phyloP scores from a whole-genome alignment of 2,888 invertebrate genomes.

The Brassicogethes aeneus region DNA sequence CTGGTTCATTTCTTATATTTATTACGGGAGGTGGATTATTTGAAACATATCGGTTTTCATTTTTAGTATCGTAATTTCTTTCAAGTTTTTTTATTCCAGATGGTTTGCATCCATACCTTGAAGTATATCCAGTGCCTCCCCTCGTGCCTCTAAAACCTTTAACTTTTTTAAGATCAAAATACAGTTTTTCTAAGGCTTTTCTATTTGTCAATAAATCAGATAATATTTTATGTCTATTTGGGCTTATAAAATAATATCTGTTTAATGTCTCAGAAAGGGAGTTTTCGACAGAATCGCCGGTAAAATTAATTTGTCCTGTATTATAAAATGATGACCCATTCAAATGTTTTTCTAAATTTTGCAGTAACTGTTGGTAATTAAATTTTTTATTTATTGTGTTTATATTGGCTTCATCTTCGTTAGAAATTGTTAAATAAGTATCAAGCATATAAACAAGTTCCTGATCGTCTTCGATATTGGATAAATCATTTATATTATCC shows the following conservation, averaged over 20 bases:
- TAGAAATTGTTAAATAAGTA: conserved; percentile 52
- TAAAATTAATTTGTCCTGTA: conserved; percentile 28
- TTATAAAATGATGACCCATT: conserved; percentile 20
- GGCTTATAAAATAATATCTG: conserved; percentile 56
- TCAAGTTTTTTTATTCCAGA: not conserved
- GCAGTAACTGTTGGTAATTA: conserved; percentile 56
- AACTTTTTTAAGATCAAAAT: conserved; percentile 62
- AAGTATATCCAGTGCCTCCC: conserved; percentile 26
- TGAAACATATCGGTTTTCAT: not conserved
- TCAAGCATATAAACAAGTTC: conserved; percentile 58
- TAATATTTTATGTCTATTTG: conserved; percentile 59
- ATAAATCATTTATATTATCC: conserved; percentile 5
- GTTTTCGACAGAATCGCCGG: conserved; percentile 49
- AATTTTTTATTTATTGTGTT: conserved; percentile 27
- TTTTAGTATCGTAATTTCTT: conserved; percentile 13
- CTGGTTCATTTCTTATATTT: conserved; percentile 53
- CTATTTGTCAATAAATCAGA: conserved; percentile 65
- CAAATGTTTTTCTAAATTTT: conserved; percentile 53
- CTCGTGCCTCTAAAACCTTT: conserved; percentile 46
- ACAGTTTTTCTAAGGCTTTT: conserved; percentile 61
- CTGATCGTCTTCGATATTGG: conserved; percentile 37
- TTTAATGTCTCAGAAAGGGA: conserved; percentile 57
- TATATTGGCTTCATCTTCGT: conserved; percentile 18
- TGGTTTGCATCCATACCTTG: conserved; percentile 3
- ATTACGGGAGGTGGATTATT: conserved; percentile 54